A percentile compares a stretch with the other conserved stretches of the same genome.
These are phyloP conservation scores for Cercopithecus diana DNA, from an alignment of 2,797 vertebrate species.

Conservation along the genomic window DNA sequence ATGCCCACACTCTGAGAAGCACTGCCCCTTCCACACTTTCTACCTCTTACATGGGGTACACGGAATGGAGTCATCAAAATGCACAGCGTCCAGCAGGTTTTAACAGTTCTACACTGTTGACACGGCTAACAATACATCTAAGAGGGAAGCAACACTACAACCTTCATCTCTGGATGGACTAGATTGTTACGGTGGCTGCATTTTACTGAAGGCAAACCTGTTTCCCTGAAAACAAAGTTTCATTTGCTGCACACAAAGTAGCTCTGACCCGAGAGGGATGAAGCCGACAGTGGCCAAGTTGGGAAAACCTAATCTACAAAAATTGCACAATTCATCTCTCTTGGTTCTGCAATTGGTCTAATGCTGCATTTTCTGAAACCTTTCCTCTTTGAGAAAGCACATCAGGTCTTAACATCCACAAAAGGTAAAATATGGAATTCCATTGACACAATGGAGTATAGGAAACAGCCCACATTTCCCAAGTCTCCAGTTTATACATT, in stretches of 20 bases:
- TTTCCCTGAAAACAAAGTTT: background rate
- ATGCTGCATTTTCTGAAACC: background rate
- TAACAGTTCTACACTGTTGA: background rate
- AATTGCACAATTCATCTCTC: background rate
- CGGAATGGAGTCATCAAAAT: background rate
- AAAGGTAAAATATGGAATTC: background rate
- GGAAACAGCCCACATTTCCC: background rate
- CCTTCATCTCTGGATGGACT: background rate
- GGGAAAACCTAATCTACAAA: background rate
- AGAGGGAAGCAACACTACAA: background rate
- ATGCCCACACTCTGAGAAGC: slow-evolving; percentile 62
- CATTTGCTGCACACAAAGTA: background rate
- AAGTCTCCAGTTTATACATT: background rate
- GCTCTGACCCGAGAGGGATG: background rate
- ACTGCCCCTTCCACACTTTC: slow-evolving; percentile 27
- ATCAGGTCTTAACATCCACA: background rate
- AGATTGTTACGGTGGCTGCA: background rate
- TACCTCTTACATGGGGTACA: rapidly evolving
- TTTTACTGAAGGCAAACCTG: background rate
- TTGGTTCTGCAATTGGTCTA: background rate
- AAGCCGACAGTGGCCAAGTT: background rate
- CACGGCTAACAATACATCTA: background rate
- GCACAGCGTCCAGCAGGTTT: background rate
- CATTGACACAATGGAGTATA: rapidly evolving
- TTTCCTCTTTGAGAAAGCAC: background rate